These are phyloP conservation scores for Lasioglossum zephyrum DNA, from an alignment of 2,888 invertebrate genomes.

Conservation along the genomic window DNA sequence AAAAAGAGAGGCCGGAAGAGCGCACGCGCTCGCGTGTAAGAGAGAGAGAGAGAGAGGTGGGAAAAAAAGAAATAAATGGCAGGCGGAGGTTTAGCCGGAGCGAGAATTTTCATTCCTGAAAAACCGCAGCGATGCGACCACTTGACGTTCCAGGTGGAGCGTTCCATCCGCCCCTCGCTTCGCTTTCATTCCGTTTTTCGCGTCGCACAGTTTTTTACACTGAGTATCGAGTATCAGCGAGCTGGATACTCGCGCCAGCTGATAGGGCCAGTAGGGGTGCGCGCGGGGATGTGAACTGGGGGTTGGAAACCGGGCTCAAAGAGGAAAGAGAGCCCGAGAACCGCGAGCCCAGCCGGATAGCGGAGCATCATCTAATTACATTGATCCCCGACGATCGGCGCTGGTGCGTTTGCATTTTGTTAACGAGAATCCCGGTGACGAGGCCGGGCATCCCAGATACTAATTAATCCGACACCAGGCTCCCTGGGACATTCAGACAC, in stretches of 20 bases:
- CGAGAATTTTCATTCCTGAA: conserved; percentile 42
- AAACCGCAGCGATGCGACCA: conserved; percentile 36
- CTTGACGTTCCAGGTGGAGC: conserved; percentile 36
- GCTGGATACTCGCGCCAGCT: neutral
- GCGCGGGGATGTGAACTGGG: neutral
- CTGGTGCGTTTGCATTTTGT: conserved; percentile 18
- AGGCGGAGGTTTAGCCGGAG: neutral
- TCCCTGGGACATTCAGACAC: neutral
- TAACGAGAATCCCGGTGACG: conserved; percentile 39
- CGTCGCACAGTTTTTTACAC: neutral
- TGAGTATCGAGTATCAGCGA: neutral
- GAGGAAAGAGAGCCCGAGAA: neutral
- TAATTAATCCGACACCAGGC: conserved; percentile 37
- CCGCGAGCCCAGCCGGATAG: neutral
- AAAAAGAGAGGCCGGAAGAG: neutral
- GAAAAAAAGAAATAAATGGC: neutral
- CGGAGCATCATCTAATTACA: conserved; percentile 42
- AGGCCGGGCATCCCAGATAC: neutral
- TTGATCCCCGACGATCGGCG: conserved; percentile 30
- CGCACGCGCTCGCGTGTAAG: rapidly evolving
- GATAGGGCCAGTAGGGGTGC: no score
- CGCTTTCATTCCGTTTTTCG: conserved; percentile 37
- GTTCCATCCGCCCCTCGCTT: neutral
- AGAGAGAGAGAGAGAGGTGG: neutral
- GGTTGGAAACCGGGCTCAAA: neutral